These are phyloP conservation scores for Gryllus bimaculatus DNA, from an alignment of 1,140 invertebrate genomes.

Conservation along the genomic window DNA sequence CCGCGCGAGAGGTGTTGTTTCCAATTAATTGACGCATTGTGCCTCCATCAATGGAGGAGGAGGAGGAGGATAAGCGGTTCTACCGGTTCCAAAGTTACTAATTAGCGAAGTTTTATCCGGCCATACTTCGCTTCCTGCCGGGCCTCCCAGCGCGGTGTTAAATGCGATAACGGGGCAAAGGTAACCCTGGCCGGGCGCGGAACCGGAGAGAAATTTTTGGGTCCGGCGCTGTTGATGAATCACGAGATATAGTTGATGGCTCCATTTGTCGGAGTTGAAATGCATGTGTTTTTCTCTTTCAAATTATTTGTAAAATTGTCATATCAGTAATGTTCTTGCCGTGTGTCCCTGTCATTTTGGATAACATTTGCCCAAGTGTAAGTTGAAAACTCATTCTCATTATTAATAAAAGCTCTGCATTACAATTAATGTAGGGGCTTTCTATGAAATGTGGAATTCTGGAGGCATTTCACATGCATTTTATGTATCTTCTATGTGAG, in stretches of 20 bases:
- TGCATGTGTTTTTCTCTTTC: neutral
- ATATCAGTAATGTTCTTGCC: neutral
- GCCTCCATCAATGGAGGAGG: neutral
- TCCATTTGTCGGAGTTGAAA: neutral
- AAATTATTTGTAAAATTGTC: neutral
- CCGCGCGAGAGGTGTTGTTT: neutral
- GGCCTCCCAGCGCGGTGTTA: neutral
- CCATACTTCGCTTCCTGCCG: neutral
- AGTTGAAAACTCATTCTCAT: too few relatives aligned
- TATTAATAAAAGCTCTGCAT: too few relatives aligned
- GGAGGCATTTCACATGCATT: too few relatives aligned
- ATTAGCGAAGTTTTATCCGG: neutral
- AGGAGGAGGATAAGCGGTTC: neutral
- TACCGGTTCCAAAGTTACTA: neutral
- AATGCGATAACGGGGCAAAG: neutral
- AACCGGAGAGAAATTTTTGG: neutral
- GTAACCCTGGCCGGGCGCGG: neutral
- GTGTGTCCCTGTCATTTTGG: neutral
- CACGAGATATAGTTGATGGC: too few relatives aligned
- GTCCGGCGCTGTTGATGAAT: neutral
- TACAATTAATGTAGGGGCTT: too few relatives aligned
- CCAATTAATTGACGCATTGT: slow-evolving; percentile 1
- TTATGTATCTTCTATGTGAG: too few relatives aligned
- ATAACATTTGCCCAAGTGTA: too few relatives aligned
- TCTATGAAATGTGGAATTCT: too few relatives aligned